Base-by-base conservation (phyloP, 2,113 vertebrate species). In the Osmerus eperlanus region DNA sequence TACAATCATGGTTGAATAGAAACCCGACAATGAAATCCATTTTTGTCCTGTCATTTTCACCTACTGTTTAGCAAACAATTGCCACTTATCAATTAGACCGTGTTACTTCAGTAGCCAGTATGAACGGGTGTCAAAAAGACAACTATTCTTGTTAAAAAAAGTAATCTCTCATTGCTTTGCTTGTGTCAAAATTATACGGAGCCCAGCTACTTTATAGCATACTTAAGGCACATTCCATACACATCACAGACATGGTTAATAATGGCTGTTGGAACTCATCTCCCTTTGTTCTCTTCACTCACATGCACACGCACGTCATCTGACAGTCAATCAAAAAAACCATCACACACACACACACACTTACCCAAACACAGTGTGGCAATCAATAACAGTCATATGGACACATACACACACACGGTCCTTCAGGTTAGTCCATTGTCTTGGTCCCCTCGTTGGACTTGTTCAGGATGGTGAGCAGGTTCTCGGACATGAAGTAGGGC, bases 401-500 rank as follows among this genome's bases (percentile, higher is more conserved):
- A 21, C 21, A 25, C 58, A 52, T 19, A 6, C 7, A 62, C 12
- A 52, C 36, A 18, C 55, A 28, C 1, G 14, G 41, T 19, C 65
- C 11, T 21, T 59, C 67, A 68, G 8, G 75, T 83, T 84, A 54
- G 83, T 68, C 47, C 11, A 67, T 16, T 18, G 62, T 77, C 3
- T 87, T 78, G 15, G 77, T 64, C 13, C 1, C 29, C 66, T 93
- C 84, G 85, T 97, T 97, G 75, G 93, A 94, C 83, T 96, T 97
- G 86, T 94, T 93, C 59, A 97, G 89, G 83, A 97, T 95, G 73
- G 92, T 92, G 93, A 96, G 94, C 51, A 97, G 91, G 66, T 79
- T 84, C 75, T 92, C 93, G 81, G 95, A 88, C 96, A 97, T 96
- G 70, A 87, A 96, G 74, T 96, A 97, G 0, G 96, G 96, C 73